Evolutionary conservation across 2,888 invertebrate species (phyloP), one percentile per base, ranked within the genome.

Genomic region (Caenorhabditis auriculariae): DNA sequence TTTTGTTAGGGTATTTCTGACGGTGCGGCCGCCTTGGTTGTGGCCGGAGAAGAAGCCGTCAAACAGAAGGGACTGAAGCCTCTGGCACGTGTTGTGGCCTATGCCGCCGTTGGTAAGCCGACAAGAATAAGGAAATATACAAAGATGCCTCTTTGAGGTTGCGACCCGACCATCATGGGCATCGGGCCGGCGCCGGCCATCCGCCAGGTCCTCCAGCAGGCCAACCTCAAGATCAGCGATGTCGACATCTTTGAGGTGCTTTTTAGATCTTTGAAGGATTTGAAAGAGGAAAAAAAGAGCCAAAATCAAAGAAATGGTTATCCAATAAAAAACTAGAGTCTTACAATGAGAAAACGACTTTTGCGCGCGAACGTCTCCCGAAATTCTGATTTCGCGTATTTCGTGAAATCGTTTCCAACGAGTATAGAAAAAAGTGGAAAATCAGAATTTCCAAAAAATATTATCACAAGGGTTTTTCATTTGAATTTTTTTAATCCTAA

Each of bases 131-230:
- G n/a, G 19, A 41, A 41, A 17, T 19, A 9, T 9, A n/a, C 19
- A 9, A 19, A 41, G 9, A 41, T 19, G 15, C n/a, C 90, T 17
- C 87, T 89, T 75, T 90, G 93, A 41, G 85, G 86, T 41, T 94
- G 94, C 43, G 95, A 95, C 76, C 98, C 98, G 41, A 89, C 88
- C 81, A 93, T 98, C 77, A 98, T 98, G 96, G 96, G 72, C 54
- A 89, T 77, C 44, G 77, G 77, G 24, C 96, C 96, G 3, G 93
- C 91, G 21, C 90, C 93, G 0, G 93, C 98, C 21, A 95, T 96
- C 50, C 87, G 88, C 78, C 89, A 89, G 81, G 86, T 95, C 23
- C 87, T 94, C 19, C 89, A 90, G 81, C 86, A 87, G 54, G 87
- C 91, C 43, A 90, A 90, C 47, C 85, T 91, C 81, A 87, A 87